These are phyloP conservation scores for Xiphorhynchus erythropygius DNA, from an alignment of 2,797 vertebrate species.

Conservation along the genomic window DNA sequence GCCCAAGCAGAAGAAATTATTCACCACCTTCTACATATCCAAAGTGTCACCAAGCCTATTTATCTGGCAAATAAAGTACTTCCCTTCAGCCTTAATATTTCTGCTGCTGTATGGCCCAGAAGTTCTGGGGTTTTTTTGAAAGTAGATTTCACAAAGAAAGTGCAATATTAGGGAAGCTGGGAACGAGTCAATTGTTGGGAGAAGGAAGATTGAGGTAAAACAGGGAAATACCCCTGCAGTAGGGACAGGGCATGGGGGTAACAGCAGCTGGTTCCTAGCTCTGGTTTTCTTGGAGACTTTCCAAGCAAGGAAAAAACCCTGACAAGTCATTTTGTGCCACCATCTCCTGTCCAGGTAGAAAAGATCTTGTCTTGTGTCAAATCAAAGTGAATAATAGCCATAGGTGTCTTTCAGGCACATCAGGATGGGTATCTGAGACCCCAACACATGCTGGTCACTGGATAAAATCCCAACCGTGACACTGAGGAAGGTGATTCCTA, in stretches of 20 bases:
- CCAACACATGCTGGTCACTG: accelerated
- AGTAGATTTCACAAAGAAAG: not conserved
- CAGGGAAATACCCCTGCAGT: not conserved
- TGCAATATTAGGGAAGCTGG: not conserved
- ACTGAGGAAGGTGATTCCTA: not conserved
- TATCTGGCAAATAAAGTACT: slow-evolving; percentile 72
- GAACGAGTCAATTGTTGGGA: not conserved
- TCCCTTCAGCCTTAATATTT: slow-evolving; percentile 60
- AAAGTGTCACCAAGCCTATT: slow-evolving; percentile 67
- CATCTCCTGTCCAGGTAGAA: not conserved
- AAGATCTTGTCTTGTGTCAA: not conserved
- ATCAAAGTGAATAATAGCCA: not conserved
- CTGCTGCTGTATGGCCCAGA: slow-evolving; percentile 26
- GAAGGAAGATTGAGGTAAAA: not conserved
- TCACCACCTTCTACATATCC: slow-evolving; percentile 77
- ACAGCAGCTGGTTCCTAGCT: not conserved
- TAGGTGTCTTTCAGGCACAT: not conserved
- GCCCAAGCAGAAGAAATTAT: slow-evolving; percentile 85
- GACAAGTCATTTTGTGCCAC: not conserved
- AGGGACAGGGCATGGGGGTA: not conserved
- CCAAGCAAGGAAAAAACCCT: not conserved
- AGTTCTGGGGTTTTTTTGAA: not conserved
- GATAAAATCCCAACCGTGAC: not conserved
- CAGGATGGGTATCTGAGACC: not conserved
- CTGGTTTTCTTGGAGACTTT: not conserved